A percentile compares a stretch with the other conserved stretches of the same genome.
phyloP scores from a whole-genome alignment of 2,113 vertebrate species.

The Elachura formosa region DNA sequence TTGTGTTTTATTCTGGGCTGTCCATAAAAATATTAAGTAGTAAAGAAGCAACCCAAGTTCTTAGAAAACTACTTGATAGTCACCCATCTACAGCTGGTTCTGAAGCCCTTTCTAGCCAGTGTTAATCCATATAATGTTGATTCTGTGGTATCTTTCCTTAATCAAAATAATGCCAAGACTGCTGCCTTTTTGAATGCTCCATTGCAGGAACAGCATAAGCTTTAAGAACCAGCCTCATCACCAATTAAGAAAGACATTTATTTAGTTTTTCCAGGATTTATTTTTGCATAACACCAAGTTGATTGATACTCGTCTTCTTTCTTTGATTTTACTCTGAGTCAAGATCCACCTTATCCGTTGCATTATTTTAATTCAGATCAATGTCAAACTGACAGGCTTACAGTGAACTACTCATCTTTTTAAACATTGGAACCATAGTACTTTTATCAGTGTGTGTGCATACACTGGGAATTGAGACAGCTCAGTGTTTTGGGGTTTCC shows the following conservation, averaged over 20 bases:
- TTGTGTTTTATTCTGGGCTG: not conserved
- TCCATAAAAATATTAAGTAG: not conserved
- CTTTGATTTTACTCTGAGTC: not conserved
- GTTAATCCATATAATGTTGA: not conserved
- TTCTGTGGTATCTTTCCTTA: not conserved
- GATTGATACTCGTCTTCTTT: not conserved
- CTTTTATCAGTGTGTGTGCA: not conserved
- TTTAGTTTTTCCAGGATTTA: not conserved
- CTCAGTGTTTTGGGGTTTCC: not conserved
- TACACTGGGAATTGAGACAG: not conserved
- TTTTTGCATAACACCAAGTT: not conserved
- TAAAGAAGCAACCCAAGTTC: not conserved
- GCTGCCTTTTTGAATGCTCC: not conserved
- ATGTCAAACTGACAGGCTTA: not conserved
- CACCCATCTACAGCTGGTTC: not conserved
- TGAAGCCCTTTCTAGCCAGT: not conserved
- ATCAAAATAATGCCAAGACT: not conserved
- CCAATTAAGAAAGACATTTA: not conserved
- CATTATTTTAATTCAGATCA: not conserved
- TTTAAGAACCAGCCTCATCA: not conserved
- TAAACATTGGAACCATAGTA: not conserved
- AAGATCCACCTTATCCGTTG: not conserved
- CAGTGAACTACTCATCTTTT: not conserved
- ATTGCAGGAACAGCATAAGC: not conserved
- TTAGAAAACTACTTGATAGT: not conserved